These are phyloP conservation scores for Rhagoletis zephyria DNA, from an alignment of 1,140 invertebrate species.

Conservation along the genomic window DNA sequence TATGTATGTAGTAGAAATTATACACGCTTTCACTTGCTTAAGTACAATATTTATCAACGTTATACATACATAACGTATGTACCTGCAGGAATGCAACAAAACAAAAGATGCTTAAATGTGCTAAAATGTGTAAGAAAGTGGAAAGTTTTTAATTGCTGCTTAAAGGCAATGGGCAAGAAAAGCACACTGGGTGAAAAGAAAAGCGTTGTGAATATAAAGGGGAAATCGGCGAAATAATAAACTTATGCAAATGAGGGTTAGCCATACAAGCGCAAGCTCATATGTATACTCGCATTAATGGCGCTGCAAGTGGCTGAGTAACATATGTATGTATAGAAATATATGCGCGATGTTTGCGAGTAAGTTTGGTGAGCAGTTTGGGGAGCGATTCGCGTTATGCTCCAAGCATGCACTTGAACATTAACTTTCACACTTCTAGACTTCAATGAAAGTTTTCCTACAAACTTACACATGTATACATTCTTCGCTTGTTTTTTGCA, in stretches of 20 bases:
- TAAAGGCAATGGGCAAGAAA: conserved; percentile 47
- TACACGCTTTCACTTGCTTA: background rate
- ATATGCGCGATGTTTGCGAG: background rate
- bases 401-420: background rate
- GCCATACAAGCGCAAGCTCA: background rate
- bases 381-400: background rate
- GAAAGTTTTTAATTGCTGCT: conserved; percentile 49
- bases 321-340: too few relatives aligned
- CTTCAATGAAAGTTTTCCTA: background rate
- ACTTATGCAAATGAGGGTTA: background rate
- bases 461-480: too few relatives aligned
- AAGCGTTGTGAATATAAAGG: background rate
- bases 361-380: background rate
- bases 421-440: background rate
- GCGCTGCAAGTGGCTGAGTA: background rate
- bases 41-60: background rate
- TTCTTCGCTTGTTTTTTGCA: background rate
- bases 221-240: background rate
- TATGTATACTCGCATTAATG: background rate
- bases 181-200: background rate
- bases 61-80: background rate
- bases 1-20: background rate
- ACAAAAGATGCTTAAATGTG: background rate
- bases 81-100: background rate
- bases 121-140: conserved; percentile 20